These are phyloP conservation scores for Drosophila prosaltans DNA, from an alignment of 1,140 invertebrate genomes.

Conservation along the genomic window DNA sequence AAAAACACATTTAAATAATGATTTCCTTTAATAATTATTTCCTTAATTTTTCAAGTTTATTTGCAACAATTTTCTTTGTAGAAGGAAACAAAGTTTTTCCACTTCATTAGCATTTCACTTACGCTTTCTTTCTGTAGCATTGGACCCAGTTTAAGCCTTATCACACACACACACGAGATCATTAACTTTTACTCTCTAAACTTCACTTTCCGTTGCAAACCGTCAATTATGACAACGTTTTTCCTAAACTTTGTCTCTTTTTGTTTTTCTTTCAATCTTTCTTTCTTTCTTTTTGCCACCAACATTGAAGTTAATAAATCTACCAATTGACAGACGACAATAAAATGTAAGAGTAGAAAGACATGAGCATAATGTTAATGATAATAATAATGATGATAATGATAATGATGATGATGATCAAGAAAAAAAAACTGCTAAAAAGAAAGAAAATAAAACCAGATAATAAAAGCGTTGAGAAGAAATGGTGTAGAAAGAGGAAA, in stretches of 20 bases:
- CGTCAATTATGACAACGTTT: conserved; percentile 46
- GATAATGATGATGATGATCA: background rate
- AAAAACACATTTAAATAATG: too few relatives aligned
- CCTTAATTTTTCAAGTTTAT: too few relatives aligned
- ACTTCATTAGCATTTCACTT: conserved; percentile 10
- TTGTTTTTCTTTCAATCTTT: conserved; percentile 3
- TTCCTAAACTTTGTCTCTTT: conserved; percentile 26
- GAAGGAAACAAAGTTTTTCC: background rate
- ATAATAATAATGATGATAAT: background rate
- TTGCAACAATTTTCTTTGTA: conserved; percentile 1
- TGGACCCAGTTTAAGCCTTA: conserved; percentile 3
- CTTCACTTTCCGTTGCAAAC: conserved; percentile 49
- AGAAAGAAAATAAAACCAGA: conserved; percentile 14
- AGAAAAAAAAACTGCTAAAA: conserved; percentile 15
- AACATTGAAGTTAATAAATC: conserved; percentile 53
- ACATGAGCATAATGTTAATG: conserved; percentile 3
- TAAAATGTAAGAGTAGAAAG: conserved; percentile 17
- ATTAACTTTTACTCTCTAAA: conserved; percentile 40
- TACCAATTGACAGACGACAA: conserved; percentile 42
- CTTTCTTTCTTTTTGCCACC: background rate
- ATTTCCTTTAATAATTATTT: too few relatives aligned
- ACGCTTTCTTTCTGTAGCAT: conserved; percentile 11
- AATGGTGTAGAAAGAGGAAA: conserved; percentile 36
- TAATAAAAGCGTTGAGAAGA: conserved; percentile 29
- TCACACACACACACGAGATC: conserved; percentile 21